Evolutionary conservation across 2,113 vertebrate genomes (phyloP).

Genomic region (Pseudopipra pipra): DNA sequence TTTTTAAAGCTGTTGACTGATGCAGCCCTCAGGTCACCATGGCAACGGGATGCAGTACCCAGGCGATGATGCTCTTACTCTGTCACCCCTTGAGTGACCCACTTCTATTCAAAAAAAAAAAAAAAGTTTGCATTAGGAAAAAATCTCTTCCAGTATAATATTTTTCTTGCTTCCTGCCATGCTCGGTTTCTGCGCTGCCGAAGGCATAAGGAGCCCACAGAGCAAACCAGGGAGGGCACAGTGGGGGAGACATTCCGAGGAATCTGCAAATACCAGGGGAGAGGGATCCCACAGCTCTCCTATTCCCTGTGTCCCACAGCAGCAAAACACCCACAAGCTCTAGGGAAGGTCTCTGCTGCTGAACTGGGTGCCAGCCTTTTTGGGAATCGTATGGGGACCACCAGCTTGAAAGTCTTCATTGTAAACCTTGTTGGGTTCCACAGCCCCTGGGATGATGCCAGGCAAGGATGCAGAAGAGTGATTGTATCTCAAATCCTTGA

Average conservation of each 20-base stretch:
- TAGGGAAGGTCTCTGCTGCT: neutral
- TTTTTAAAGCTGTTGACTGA: slow-evolving; percentile 57
- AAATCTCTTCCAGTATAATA: neutral
- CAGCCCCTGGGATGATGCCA: fast-evolving
- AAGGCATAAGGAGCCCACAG: neutral
- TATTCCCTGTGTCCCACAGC: neutral
- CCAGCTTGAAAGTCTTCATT: fast-evolving
- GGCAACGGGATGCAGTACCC: slow-evolving; percentile 63
- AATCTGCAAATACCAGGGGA: neutral
- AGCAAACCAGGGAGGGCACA: neutral
- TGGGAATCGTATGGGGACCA: neutral
- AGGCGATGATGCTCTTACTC: slow-evolving; percentile 37
- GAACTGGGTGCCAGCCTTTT: neutral
- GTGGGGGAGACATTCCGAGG: neutral
- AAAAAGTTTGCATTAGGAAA: slow-evolving; percentile 2
- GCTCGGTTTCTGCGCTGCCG: neutral
- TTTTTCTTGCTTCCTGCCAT: neutral
- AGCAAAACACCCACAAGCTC: neutral
- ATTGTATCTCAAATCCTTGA: neutral
- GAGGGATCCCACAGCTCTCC: neutral
- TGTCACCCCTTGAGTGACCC: slow-evolving; percentile 51
- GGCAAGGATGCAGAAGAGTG: neutral
- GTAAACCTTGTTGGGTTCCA: fast-evolving
- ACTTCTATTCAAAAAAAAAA: slow-evolving; percentile 2
- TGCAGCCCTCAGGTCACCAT: slow-evolving; percentile 66